Conservation (phyloP, 2,113 vertebrate species). For the Catharus minimus region DNA sequence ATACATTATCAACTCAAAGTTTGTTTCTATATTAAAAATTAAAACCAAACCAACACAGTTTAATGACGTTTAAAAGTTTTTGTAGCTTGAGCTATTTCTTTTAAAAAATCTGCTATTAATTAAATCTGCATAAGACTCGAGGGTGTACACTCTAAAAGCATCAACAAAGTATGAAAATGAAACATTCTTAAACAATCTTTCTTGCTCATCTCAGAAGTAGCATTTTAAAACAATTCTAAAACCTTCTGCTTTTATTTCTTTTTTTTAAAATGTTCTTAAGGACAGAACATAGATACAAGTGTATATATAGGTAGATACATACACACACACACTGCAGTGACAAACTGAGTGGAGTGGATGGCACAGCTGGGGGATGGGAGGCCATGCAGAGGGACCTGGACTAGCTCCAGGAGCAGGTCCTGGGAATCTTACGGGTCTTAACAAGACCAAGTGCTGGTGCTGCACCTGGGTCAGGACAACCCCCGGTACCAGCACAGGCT, state of each 20-base stretch:
- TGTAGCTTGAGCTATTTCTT: neutral
- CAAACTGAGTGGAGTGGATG: neutral
- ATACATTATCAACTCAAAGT: neutral
- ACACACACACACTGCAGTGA: neutral
- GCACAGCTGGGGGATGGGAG: neutral
- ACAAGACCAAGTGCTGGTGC: neutral
- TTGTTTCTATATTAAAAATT: neutral
- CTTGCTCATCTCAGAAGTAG: neutral
- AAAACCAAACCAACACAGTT: neutral
- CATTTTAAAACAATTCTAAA: neutral
- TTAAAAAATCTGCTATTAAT: neutral
- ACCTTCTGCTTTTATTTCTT: neutral
- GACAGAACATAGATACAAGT: neutral
- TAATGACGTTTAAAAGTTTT: neutral
- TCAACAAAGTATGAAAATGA: neutral
- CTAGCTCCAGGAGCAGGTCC: fast-evolving
- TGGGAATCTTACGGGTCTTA: fast-evolving
- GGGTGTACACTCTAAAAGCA: neutral
- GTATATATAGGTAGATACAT: fast-evolving
- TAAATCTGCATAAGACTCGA: neutral
- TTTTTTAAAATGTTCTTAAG: neutral
- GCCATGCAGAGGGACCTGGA: neutral
- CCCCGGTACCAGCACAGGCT: fast-evolving
- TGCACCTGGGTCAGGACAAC: fast-evolving
- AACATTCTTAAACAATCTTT: neutral